Evolutionary conservation across 2,888 invertebrate genomes (phyloP).

Genomic region (Meliscaeva auricollis): DNA sequence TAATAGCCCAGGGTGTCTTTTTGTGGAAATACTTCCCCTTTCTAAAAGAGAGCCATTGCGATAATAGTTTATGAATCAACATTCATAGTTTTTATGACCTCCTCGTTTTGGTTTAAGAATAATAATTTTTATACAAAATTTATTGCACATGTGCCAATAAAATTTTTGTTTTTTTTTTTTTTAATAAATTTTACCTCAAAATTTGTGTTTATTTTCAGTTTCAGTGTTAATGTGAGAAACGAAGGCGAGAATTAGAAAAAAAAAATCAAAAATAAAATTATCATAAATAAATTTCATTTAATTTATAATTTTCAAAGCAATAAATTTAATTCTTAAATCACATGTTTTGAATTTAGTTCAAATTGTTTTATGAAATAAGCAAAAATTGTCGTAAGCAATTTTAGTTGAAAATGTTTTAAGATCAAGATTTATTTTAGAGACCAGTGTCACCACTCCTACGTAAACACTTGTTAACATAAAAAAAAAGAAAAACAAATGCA

Average conservation of each 20-base stretch:
- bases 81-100: neutral
- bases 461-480: constrained; percentile 16
- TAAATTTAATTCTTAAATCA: constrained; percentile 57
- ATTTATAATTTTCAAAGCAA: constrained; percentile 37
- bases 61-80: constrained; percentile 4
- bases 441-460: constrained; percentile 20
- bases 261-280: constrained; percentile 17
- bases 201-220: constrained; percentile 10
- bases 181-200: constrained; percentile 19
- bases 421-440: constrained; percentile 3
- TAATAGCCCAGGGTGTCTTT: neutral
- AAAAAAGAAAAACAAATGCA: neutral
- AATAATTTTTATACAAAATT: constrained; percentile 1
- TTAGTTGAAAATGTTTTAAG: neutral
- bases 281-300: constrained; percentile 32
- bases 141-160: constrained; percentile 33
- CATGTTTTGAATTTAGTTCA: constrained; percentile 6
- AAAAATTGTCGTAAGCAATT: neutral
- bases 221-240: constrained; percentile 39
- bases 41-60: neutral
- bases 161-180: neutral
- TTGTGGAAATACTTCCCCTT: neutral
- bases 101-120: neutral
- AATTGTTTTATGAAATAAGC: neutral
- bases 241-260: constrained; percentile 35